Conservation (phyloP, 2,113 vertebrate genomes). For the Nerophis lumbriciformis region DNA sequence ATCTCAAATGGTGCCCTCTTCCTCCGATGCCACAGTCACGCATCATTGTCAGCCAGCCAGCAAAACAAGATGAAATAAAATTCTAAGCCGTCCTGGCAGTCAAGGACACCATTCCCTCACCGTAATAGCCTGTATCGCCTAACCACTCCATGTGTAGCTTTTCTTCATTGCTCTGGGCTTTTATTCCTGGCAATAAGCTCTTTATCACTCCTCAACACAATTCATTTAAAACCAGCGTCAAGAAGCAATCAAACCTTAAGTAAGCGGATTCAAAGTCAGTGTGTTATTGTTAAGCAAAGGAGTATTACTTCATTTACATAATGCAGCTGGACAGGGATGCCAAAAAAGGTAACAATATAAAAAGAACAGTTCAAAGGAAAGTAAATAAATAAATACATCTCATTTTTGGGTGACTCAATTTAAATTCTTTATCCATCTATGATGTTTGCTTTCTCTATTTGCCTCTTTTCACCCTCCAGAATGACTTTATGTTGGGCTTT, state of each 20-base stretch:
- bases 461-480: slow-evolving; percentile 39
- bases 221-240: slow-evolving; percentile 82
- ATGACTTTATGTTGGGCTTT: slow-evolving; percentile 74
- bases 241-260: slow-evolving; percentile 82
- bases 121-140: slow-evolving; percentile 79
- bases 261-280: slow-evolving; percentile 83
- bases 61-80: slow-evolving; percentile 83
- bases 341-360: slow-evolving; percentile 61
- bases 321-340: slow-evolving; percentile 67
- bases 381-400: slow-evolving; percentile 39
- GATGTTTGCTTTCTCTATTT: slow-evolving; percentile 28
- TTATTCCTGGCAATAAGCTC: slow-evolving; percentile 82
- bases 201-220: slow-evolving; percentile 83
- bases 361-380: slow-evolving; percentile 58
- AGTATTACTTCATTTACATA: slow-evolving; percentile 77
- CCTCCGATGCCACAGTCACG: slow-evolving; percentile 71
- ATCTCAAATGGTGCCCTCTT: slow-evolving; percentile 71
- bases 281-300: slow-evolving; percentile 80
- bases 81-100: slow-evolving; percentile 78
- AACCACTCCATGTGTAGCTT: slow-evolving; percentile 79
- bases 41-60: slow-evolving; percentile 73
- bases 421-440: slow-evolving; percentile 35
- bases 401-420: slow-evolving; percentile 44
- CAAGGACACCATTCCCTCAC: slow-evolving; percentile 80
- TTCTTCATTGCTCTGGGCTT: slow-evolving; percentile 79